phyloP scores from a whole-genome alignment of 2,797 vertebrate genomes.

The Eptatretus atami region DNA sequence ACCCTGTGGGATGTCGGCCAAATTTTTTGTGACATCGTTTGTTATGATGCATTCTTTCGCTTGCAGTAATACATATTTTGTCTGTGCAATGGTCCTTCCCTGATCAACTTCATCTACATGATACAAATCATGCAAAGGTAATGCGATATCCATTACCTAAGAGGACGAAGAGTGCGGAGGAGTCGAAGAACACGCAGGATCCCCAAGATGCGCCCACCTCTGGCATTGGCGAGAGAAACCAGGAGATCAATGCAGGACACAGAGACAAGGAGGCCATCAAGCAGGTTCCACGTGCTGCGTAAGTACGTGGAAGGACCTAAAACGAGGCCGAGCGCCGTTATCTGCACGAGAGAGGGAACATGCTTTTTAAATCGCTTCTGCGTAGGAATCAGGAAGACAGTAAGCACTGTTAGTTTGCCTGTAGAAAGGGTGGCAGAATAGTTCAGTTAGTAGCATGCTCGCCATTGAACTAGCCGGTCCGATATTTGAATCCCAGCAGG shows the following conservation, averaged over 20 bases:
- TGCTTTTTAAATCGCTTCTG: neutral
- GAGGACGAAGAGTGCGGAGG: constrained; percentile 57
- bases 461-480: too few relatives aligned
- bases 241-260: constrained; percentile 87
- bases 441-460: too few relatives aligned
- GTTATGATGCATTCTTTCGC: neutral
- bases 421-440: neutral
- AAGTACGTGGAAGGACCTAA: constrained; percentile 65
- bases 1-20: constrained; percentile 28
- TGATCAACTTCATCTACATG: too few relatives aligned
- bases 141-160: constrained; percentile 24
- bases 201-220: constrained; percentile 78
- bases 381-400: too few relatives aligned
- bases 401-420: neutral
- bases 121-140: too few relatives aligned
- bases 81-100: neutral
- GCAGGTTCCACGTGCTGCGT: constrained; percentile 79
- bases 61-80: neutral
- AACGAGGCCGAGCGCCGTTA: constrained; percentile 75
- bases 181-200: constrained; percentile 64
- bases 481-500: too few relatives aligned
- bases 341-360: constrained; percentile 17
- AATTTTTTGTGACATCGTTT: neutral
- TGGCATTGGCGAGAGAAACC: constrained; percentile 57
- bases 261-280: constrained; percentile 83